Conservation (phyloP, 2,888 invertebrate genomes). For the Drosophila neoperkinsi region DNA sequence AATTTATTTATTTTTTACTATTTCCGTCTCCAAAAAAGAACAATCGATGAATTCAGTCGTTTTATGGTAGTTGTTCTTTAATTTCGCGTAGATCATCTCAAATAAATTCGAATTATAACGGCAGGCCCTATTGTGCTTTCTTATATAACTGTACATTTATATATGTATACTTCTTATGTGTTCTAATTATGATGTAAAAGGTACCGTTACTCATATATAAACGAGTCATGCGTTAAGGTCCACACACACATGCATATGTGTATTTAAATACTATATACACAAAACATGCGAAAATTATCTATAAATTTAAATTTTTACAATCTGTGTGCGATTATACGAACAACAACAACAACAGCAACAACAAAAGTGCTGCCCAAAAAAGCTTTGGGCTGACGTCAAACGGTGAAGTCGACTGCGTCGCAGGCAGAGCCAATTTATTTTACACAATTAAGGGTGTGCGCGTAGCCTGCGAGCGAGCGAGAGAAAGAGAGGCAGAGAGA, state of each 20-base stretch:
- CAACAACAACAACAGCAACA: slow-evolving; percentile 33
- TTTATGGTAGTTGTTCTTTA: not conserved
- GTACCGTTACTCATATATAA: slow-evolving; percentile 45
- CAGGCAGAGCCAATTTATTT: slow-evolving; percentile 77
- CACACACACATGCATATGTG: slow-evolving; percentile 25
- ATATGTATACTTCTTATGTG: not conserved
- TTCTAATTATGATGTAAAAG: slow-evolving; percentile 34
- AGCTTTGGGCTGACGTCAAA: slow-evolving; percentile 80
- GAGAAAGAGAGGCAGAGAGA: slow-evolving; percentile 21
- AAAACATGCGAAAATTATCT: slow-evolving; percentile 80
- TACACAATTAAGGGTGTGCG: slow-evolving; percentile 82
- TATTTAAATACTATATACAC: slow-evolving; percentile 20
- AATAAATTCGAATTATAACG: not conserved
- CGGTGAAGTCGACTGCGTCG: slow-evolving; percentile 56
- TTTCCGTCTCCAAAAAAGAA: not conserved
- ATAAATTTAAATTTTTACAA: slow-evolving; percentile 82
- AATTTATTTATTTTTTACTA: not conserved
- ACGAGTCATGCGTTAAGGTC: slow-evolving; percentile 76
- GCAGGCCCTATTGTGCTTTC: not conserved
- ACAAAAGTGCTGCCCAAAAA: slow-evolving; percentile 71
- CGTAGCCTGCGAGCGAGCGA: slow-evolving; percentile 30
- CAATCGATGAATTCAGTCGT: not conserved
- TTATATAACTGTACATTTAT: not conserved
- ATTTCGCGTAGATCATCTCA: not conserved
- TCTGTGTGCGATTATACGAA: slow-evolving; percentile 76